Percentiles rank a stretch among this genome's conserved stretches.
These are phyloP conservation scores for Drosophila falleni DNA, from an alignment of 2,888 invertebrate species.

Conservation along the genomic window DNA sequence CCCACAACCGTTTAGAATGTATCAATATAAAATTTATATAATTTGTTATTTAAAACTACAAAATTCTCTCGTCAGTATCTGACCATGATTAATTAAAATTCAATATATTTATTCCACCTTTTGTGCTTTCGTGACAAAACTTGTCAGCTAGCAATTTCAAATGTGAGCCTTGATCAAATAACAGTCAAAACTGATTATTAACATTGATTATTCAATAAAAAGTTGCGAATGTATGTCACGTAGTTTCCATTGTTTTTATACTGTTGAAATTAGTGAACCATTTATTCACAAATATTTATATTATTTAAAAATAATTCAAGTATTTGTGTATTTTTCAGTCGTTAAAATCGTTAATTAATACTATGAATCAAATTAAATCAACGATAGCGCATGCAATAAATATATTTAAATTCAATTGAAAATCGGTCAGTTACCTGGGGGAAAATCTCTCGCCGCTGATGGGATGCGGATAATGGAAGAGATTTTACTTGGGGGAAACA, in stretches of 20 bases:
- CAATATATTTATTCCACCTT: background rate
- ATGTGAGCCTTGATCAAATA: constrained; percentile 15
- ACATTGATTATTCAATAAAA: constrained; percentile 17
- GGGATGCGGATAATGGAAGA: background rate
- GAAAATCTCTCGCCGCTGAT: background rate
- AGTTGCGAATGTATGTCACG: constrained; percentile 19
- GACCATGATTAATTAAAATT: background rate
- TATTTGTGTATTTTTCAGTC: constrained; percentile 6
- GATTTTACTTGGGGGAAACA: constrained; percentile 33
- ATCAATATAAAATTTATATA: too few species aligned
- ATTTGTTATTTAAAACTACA: background rate
- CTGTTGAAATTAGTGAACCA: constrained; percentile 44
- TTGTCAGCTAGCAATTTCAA: background rate
- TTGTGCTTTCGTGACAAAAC: too few species aligned
- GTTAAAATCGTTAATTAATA: constrained; percentile 59
- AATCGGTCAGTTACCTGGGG: constrained; percentile 14
- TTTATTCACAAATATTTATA: constrained; percentile 53
- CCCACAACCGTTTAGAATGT: too few species aligned
- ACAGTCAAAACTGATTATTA: constrained; percentile 32
- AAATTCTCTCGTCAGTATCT: background rate
- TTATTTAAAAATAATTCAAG: constrained; percentile 26
- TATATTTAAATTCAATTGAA: constrained; percentile 20
- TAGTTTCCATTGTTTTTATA: constrained; percentile 19
- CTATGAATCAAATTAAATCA: constrained; percentile 38
- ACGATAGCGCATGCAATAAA: constrained; percentile 9